Evolutionary conservation across 2,113 vertebrate genomes (phyloP).

Genomic region (Cyanoramphus novaezelandiae): DNA sequence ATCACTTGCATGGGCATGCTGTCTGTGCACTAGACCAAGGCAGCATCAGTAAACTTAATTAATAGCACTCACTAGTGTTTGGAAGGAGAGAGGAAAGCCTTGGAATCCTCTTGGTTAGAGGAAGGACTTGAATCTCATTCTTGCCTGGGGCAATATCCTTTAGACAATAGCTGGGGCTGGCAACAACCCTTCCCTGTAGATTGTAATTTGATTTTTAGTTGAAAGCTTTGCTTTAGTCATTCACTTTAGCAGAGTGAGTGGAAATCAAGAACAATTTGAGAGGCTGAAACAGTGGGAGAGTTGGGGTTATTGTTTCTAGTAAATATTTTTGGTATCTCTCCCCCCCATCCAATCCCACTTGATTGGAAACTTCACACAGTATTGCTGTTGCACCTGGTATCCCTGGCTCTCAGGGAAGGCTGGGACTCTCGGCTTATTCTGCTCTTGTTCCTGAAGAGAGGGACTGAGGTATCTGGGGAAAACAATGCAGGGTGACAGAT

Average conservation of each 20-base stretch:
- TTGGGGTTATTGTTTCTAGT: neutral
- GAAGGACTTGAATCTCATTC: neutral
- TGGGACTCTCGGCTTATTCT: neutral
- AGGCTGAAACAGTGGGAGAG: neutral
- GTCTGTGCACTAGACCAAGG: neutral
- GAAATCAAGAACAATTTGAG: neutral
- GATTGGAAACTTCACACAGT: neutral
- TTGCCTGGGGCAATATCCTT: accelerated
- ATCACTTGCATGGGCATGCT: neutral
- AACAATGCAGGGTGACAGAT: neutral
- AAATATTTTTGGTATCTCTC: neutral
- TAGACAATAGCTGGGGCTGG: neutral
- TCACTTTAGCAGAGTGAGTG: neutral
- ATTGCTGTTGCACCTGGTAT: neutral
- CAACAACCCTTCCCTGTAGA: accelerated
- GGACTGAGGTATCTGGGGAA: neutral
- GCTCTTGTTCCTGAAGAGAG: neutral
- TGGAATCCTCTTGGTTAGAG: neutral
- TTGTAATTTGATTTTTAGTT: neutral
- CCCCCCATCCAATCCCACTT: neutral
- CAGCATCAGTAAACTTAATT: neutral
- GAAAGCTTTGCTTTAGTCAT: neutral
- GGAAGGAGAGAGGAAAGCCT: neutral
- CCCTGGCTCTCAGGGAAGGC: neutral
- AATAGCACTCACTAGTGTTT: neutral